Conservation (phyloP, 1,140 invertebrate species). For the Berghia stephanieae region DNA sequence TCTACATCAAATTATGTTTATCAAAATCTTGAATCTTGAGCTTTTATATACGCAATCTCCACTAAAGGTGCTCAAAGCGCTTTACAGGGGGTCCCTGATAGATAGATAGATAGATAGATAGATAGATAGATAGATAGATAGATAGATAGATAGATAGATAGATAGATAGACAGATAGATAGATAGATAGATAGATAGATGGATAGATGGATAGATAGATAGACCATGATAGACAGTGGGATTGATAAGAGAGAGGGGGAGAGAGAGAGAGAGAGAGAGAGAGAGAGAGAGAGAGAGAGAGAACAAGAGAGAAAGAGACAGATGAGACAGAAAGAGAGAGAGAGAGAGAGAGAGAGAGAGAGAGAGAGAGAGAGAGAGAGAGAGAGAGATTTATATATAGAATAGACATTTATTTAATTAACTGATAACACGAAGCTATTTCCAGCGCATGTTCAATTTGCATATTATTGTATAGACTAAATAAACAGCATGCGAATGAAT, state of each 20-base stretch:
- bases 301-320: neutral
- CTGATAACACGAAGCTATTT: no score
- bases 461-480: neutral
- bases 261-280: neutral
- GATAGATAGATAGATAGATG: neutral
- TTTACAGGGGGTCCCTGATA: neutral
- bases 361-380: neutral
- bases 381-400: neutral
- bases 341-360: conserved; percentile 1
- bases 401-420: no score
- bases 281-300: neutral
- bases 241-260: neutral
- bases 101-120: neutral
- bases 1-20: neutral
- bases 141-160: neutral
- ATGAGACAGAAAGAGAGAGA: neutral
- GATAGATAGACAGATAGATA: neutral
- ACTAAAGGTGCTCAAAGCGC: neutral
- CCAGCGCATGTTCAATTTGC: no score
- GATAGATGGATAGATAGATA: neutral
- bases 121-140: neutral
- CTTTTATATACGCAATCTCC: no score
- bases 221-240: neutral
- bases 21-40: no score
- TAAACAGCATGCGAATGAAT: neutral